Percentiles rank a stretch among this genome's conserved stretches.
Conservation (phyloP, 2,888 invertebrate species). For the Euplexia lucipara region DNA sequence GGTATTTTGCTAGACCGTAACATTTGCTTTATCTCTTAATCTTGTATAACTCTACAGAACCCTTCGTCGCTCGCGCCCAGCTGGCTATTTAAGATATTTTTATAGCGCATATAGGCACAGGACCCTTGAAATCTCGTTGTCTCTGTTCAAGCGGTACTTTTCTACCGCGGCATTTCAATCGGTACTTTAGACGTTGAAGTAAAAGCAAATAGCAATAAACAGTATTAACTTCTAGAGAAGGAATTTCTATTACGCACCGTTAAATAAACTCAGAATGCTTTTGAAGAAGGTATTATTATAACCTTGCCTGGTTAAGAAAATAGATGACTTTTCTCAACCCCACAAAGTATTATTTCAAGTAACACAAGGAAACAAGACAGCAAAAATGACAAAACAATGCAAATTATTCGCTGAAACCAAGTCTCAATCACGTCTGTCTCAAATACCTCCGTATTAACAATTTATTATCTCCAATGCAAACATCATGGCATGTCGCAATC, state of each 20-base stretch:
- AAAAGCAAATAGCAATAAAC: constrained; percentile 65
- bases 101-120: constrained; percentile 26
- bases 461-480: constrained; percentile 65
- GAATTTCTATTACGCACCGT: constrained; percentile 38
- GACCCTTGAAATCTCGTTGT: constrained; percentile 28
- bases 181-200: constrained; percentile 50
- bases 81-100: constrained; percentile 39
- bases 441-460: constrained; percentile 57
- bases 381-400: constrained; percentile 18
- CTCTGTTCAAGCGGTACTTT: constrained; percentile 40
- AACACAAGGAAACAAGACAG: constrained; percentile 2
- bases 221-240: constrained; percentile 37
- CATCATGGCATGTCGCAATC: constrained; percentile 73
- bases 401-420: constrained; percentile 45
- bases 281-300: neutral
- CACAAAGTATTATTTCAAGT: neutral
- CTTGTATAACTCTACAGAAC: too few species aligned
- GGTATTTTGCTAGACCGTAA: too few species aligned
- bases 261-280: neutral
- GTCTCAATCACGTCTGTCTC: constrained; percentile 45
- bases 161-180: constrained; percentile 45
- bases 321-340: neutral
- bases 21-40: too few species aligned
- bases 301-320: neutral
- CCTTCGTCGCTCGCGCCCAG: too few species aligned